Evolutionary conservation across 2,797 vertebrate genomes (phyloP).

Genomic region (Garrulus glandarius): DNA sequence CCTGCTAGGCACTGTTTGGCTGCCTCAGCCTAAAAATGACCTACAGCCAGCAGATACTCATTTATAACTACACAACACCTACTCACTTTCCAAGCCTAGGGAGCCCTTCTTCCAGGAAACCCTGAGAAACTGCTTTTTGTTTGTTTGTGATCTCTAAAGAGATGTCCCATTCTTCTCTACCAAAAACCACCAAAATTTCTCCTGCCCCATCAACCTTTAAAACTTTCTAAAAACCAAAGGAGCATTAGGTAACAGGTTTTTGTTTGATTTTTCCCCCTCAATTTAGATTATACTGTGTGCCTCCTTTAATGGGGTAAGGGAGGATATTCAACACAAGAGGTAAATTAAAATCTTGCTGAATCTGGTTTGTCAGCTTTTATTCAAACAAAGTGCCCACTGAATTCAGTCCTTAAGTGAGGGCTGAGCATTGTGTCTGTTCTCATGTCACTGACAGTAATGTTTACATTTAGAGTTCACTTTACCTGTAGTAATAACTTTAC

Average conservation of each 20-base stretch:
- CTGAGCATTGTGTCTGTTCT: background rate
- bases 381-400: background rate
- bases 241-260: background rate
- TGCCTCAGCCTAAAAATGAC: background rate
- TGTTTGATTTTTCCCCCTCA: rapidly evolving
- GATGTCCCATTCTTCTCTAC: background rate
- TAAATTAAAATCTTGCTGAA: background rate
- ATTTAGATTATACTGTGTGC: background rate
- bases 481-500: background rate
- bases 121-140: background rate
- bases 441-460: background rate
- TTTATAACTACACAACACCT: background rate
- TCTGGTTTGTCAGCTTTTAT: conserved; percentile 1
- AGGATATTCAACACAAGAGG: background rate
- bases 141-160: background rate
- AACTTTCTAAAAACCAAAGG: background rate
- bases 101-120: background rate
- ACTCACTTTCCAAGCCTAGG: background rate
- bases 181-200: background rate
- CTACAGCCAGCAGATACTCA: background rate
- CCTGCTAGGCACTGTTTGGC: background rate
- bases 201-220: background rate
- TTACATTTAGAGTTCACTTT: conserved; percentile 18
- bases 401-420: background rate
- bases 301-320: background rate